These are phyloP conservation scores for Scomber scombrus DNA, from an alignment of 2,113 vertebrate genomes.

Conservation along the genomic window DNA sequence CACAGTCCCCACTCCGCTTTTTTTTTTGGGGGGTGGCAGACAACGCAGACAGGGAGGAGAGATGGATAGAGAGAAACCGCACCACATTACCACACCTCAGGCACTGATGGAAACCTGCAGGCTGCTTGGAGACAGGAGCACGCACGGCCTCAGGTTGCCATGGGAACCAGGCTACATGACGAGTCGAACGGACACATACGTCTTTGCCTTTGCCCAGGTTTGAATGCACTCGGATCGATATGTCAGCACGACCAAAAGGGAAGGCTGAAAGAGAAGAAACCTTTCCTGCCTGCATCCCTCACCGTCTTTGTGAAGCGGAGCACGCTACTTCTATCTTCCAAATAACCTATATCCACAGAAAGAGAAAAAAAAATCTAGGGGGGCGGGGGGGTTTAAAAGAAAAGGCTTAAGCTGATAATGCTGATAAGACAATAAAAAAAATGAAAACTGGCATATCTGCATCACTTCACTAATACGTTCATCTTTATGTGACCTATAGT, in stretches of 20 bases:
- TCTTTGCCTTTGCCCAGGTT: slow-evolving; percentile 55
- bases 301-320: slow-evolving; percentile 42
- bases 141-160: slow-evolving; percentile 69
- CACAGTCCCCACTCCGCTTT: not conserved
- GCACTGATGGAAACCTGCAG: slow-evolving; percentile 62
- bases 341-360: not conserved
- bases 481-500: not conserved
- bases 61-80: slow-evolving; percentile 26
- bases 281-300: slow-evolving; percentile 41
- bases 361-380: slow-evolving; percentile 6
- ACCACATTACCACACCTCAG: slow-evolving; percentile 60
- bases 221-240: slow-evolving; percentile 68
- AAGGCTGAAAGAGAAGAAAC: slow-evolving; percentile 44
- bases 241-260: slow-evolving; percentile 57
- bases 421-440: slow-evolving; percentile 1
- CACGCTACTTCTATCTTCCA: slow-evolving; percentile 2
- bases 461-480: not conserved
- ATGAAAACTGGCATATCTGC: slow-evolving; percentile 13
- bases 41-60: not conserved
- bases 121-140: slow-evolving; percentile 64
- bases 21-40: not conserved
- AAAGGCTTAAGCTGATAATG: not conserved
- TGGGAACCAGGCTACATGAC: slow-evolving; percentile 68
- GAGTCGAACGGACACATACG: slow-evolving; percentile 49
- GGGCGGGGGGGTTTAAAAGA: slow-evolving; percentile 2